Conservation (phyloP, 2,888 invertebrate species). For the Oithona nana region DNA sequence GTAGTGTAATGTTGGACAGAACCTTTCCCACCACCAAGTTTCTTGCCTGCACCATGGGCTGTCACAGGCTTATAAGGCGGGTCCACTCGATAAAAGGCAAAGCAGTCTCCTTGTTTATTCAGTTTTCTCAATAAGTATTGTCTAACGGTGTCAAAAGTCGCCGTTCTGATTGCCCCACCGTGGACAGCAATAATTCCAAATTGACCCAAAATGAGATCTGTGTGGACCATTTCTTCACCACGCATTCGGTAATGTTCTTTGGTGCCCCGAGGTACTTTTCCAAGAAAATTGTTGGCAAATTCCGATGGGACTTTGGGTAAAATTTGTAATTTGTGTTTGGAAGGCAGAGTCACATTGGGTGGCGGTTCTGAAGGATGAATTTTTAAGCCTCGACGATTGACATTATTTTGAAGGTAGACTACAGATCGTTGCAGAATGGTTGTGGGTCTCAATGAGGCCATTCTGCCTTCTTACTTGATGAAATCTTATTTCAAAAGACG, state of each 20-base stretch:
- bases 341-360: slow-evolving; percentile 2
- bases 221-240: slow-evolving; percentile 74
- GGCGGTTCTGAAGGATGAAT: background rate
- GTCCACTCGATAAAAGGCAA: slow-evolving; percentile 84
- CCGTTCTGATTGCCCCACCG: slow-evolving; percentile 58
- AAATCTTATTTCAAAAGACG: too few relatives aligned
- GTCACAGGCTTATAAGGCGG: slow-evolving; percentile 89
- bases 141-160: slow-evolving; percentile 78
- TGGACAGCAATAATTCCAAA: slow-evolving; percentile 71
- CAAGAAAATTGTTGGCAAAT: background rate
- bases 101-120: slow-evolving; percentile 28
- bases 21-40: slow-evolving; percentile 94
- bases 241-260: slow-evolving; percentile 64
- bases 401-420: too few relatives aligned
- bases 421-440: too few relatives aligned
- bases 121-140: slow-evolving; percentile 48
- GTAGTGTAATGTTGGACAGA: slow-evolving; percentile 84
- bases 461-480: too few relatives aligned
- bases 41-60: slow-evolving; percentile 60
- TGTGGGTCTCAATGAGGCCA: too few relatives aligned
- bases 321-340: background rate
- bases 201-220: slow-evolving; percentile 64
- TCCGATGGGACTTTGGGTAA: slow-evolving; percentile 5
- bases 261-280: slow-evolving; percentile 30
- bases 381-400: background rate